phyloP scores from a whole-genome alignment of 2,797 vertebrate species.

The Morus bassanus region DNA sequence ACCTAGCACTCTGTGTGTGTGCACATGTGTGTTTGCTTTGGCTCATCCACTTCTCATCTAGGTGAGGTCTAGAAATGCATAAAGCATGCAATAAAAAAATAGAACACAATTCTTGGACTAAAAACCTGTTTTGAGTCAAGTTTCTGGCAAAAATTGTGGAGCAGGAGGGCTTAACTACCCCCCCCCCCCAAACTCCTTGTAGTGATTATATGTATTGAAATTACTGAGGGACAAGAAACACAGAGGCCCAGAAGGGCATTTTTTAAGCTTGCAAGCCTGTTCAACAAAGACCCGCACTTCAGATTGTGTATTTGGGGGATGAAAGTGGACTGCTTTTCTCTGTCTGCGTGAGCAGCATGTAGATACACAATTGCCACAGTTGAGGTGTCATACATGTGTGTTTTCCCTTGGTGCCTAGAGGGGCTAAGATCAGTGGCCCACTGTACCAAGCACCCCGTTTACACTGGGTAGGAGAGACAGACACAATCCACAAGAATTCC shows the following conservation, averaged over 20 bases:
- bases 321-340: background rate
- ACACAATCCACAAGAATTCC: background rate
- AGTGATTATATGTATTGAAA: background rate
- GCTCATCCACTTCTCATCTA: background rate
- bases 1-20: background rate
- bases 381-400: background rate
- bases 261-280: background rate
- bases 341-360: background rate
- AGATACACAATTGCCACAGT: background rate
- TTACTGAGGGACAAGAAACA: background rate
- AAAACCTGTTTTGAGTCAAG: background rate
- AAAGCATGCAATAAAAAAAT: background rate
- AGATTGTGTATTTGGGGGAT: background rate
- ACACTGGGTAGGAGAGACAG: background rate
- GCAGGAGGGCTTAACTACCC: background rate
- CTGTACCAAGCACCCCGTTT: background rate
- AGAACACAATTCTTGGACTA: background rate
- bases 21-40: conserved; percentile 12
- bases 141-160: background rate
- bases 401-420: background rate
- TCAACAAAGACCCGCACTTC: background rate
- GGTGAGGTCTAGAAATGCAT: background rate
- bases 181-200: background rate
- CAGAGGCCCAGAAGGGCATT: background rate
- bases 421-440: background rate